phyloP scores from a whole-genome alignment of 2,113 vertebrate genomes.

The Podarcis cretensis region DNA sequence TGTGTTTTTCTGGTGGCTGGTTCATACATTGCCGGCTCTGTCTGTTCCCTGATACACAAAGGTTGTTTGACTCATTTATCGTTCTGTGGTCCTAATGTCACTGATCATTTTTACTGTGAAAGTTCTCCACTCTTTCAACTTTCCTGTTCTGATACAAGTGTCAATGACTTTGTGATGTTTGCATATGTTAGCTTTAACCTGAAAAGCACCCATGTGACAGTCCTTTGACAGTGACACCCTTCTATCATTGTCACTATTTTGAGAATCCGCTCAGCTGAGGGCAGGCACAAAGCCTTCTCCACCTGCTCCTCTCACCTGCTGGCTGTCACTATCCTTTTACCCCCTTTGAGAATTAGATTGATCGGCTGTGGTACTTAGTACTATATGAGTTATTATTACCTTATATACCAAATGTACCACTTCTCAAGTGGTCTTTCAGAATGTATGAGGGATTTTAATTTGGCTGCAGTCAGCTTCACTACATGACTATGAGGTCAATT shows the following conservation, averaged over 20 bases:
- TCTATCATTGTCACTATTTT: constrained; percentile 34
- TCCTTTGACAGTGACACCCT: constrained; percentile 26
- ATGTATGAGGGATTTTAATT: neutral
- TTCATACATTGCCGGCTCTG: neutral
- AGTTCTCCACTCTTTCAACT: neutral
- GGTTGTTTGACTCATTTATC: neutral
- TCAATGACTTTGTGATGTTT: constrained; percentile 11
- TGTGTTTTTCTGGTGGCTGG: neutral
- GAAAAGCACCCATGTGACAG: constrained; percentile 20
- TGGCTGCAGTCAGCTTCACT: no score
- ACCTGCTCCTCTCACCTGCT: constrained; percentile 44
- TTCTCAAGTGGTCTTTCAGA: no score
- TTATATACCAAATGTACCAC: no score
- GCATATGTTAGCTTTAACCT: constrained; percentile 29
- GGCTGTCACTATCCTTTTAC: constrained; percentile 31
- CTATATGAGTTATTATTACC: no score
- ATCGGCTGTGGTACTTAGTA: no score
- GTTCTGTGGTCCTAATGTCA: neutral
- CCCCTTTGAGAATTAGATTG: no score
- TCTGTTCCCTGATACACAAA: neutral
- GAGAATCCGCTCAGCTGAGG: constrained; percentile 36
- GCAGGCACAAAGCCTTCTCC: constrained; percentile 44
- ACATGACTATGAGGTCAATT: no score
- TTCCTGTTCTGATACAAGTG: neutral
- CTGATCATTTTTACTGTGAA: constrained; percentile 2